A percentile compares a stretch with the other conserved stretches of the same genome.
Conservation (phyloP, 2,888 invertebrate species). For the Microdon myrmicae region DNA sequence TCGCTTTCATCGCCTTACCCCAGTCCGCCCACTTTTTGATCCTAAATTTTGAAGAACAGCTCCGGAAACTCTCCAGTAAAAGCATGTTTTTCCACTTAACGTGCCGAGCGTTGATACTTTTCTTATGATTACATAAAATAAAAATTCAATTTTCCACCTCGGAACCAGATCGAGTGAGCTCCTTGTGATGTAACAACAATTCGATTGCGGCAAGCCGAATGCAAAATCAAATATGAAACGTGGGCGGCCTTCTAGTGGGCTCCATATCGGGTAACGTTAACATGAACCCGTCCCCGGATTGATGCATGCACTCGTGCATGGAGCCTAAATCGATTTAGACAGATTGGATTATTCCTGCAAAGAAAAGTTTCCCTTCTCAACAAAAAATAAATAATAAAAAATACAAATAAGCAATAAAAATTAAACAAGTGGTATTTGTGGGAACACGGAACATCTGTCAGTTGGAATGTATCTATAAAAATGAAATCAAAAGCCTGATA, state of each 20-base stretch:
- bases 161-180: slow-evolving; percentile 25
- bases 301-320: slow-evolving; percentile 51
- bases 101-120: slow-evolving; percentile 5
- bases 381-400: too few species aligned
- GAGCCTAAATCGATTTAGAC: slow-evolving; percentile 37
- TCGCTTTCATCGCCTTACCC: slow-evolving; percentile 25
- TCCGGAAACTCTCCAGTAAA: slow-evolving; percentile 1
- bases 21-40: background rate
- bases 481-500: slow-evolving; percentile 9
- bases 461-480: slow-evolving; percentile 6
- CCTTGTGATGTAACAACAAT: slow-evolving; percentile 42
- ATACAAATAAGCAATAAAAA: too few species aligned
- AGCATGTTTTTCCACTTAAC: slow-evolving; percentile 22
- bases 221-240: background rate
- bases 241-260: background rate
- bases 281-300: slow-evolving; percentile 21
- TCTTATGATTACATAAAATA: slow-evolving; percentile 49
- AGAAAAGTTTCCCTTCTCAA: slow-evolving; percentile 22
- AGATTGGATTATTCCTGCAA: slow-evolving; percentile 40
- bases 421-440: slow-evolving; percentile 11
- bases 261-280: too few species aligned
- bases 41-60: slow-evolving; percentile 19
- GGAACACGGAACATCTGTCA: slow-evolving; percentile 13
- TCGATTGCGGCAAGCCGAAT: slow-evolving; percentile 32
- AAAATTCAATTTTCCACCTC: slow-evolving; percentile 49